Evolutionary conservation across 2,797 vertebrate genomes (phyloP).

Genomic region (Bucorvus abyssinicus): DNA sequence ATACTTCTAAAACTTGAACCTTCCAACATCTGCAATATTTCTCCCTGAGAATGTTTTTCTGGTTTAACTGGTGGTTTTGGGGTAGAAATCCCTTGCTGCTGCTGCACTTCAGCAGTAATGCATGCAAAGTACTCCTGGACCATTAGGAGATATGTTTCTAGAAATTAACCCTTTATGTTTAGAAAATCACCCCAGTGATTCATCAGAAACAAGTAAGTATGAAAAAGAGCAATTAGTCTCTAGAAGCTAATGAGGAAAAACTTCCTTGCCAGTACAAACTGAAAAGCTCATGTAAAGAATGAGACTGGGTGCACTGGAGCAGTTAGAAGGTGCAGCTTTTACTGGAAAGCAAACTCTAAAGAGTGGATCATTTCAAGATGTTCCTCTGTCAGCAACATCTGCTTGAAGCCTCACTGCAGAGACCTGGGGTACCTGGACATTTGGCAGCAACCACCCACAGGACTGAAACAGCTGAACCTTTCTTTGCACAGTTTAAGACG

Average conservation of each 20-base stretch:
- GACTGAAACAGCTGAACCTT: neutral
- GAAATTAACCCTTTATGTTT: neutral
- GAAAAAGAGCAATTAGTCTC: neutral
- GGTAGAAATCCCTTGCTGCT: neutral
- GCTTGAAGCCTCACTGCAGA: neutral
- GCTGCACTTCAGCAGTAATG: neutral
- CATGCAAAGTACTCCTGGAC: neutral
- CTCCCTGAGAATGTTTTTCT: neutral
- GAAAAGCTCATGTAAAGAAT: neutral
- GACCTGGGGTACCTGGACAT: rapidly evolving
- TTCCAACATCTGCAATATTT: neutral
- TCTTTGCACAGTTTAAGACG: neutral
- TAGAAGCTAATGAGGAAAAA: neutral
- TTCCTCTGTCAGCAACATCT: neutral
- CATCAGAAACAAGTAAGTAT: neutral
- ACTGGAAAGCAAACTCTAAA: neutral
- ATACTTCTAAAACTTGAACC: neutral
- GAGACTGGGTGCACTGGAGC: neutral
- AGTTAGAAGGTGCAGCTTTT: neutral
- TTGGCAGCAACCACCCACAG: neutral
- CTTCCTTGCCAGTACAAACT: neutral
- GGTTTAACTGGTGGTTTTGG: neutral
- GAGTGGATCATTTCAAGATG: neutral
- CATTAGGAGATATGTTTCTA: neutral
- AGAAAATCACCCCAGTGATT: neutral